Evolutionary conservation across 2,113 vertebrate genomes (phyloP).

Genomic region (Barbus barbus): DNA sequence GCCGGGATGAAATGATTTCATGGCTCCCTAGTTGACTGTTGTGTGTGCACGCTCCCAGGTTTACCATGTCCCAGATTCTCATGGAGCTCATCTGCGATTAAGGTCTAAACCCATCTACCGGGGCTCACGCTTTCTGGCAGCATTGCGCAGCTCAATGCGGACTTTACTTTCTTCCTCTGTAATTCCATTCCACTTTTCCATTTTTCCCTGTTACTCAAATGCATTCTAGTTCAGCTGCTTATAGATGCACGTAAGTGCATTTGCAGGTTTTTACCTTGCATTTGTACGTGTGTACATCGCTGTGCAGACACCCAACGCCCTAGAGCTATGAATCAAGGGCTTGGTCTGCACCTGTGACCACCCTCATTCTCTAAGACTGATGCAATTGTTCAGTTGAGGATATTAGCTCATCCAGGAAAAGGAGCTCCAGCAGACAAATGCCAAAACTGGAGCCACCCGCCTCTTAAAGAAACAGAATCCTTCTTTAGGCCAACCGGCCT

Average conservation of each 20-base stretch:
- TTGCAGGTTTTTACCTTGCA: constrained; percentile 21
- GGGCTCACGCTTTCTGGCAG: constrained; percentile 69
- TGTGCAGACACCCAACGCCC: constrained; percentile 60
- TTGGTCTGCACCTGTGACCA: constrained; percentile 79
- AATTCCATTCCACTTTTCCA: no score
- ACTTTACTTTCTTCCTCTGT: constrained; percentile 41
- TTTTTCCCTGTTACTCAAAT: no score
- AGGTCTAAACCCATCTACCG: constrained; percentile 68
- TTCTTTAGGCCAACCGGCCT: constrained; percentile 63
- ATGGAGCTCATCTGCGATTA: constrained; percentile 71
- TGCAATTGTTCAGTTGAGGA: constrained; percentile 83
- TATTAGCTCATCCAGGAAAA: constrained; percentile 86
- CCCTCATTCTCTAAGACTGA: constrained; percentile 81
- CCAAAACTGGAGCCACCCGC: constrained; percentile 75
- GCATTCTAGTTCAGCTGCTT: no score
- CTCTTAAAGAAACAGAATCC: constrained; percentile 74
- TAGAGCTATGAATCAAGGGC: constrained; percentile 52
- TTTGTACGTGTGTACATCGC: constrained; percentile 30
- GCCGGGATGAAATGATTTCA: constrained; percentile 71
- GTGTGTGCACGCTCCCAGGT: constrained; percentile 34
- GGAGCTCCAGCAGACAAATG: constrained; percentile 69
- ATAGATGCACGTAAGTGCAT: not conserved
- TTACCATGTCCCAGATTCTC: constrained; percentile 67
- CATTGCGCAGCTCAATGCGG: constrained; percentile 49
- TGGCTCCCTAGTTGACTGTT: constrained; percentile 71